Evolutionary conservation across 1,140 invertebrate genomes (phyloP).

Genomic region (Bombus impatiens): DNA sequence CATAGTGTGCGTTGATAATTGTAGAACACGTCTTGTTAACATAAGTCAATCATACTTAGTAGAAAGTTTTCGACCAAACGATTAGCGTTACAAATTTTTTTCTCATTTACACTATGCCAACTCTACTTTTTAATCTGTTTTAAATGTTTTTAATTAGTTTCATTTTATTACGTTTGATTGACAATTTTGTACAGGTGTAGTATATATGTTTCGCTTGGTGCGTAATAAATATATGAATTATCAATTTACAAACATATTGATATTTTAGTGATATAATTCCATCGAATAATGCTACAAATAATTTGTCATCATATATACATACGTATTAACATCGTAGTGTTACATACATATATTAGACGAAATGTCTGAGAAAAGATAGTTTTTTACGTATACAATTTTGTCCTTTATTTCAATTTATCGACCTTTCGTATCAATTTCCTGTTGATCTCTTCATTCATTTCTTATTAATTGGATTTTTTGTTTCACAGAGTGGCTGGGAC

Average conservation of each 20-base stretch:
- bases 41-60: neutral
- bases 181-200: neutral
- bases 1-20: neutral
- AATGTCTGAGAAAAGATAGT: neutral
- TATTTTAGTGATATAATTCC: neutral
- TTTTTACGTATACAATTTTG: neutral
- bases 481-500: conserved; percentile 94
- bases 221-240: too few species aligned
- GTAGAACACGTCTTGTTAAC: too few species aligned
- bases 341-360: neutral
- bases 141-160: too few species aligned
- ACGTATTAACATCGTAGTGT: neutral
- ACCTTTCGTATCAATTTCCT: too few species aligned
- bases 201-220: neutral
- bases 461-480: neutral
- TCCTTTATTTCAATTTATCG: too few species aligned
- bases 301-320: neutral
- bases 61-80: neutral
- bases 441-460: neutral
- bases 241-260: neutral
- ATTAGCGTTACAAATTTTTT: neutral
- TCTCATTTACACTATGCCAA: too few species aligned
- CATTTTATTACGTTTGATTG: neutral
- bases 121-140: too few species aligned
- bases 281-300: neutral